Percentiles rank a stretch among this genome's conserved stretches.
These are phyloP conservation scores for Ptyas mucosa DNA, from an alignment of 2,113 vertebrate species.

Conservation along the genomic window DNA sequence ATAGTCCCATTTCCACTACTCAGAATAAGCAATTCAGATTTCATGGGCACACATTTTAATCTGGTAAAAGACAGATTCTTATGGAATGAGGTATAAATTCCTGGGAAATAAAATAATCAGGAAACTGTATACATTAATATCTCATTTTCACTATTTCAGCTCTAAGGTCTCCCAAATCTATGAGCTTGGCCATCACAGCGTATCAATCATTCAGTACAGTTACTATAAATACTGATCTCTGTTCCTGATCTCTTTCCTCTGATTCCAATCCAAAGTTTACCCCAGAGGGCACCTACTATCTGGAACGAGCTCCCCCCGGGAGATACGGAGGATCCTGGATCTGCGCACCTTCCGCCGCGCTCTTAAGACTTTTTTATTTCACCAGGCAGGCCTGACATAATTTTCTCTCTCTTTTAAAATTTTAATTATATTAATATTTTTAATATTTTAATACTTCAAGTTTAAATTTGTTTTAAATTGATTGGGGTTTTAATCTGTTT, in stretches of 20 bases:
- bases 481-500: too few species aligned
- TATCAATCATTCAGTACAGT: background rate
- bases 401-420: too few species aligned
- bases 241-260: background rate
- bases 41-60: background rate
- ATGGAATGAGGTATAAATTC: background rate
- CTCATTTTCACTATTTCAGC: background rate
- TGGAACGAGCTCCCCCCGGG: too few species aligned
- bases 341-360: too few species aligned
- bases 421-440: too few species aligned
- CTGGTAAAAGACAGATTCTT: background rate
- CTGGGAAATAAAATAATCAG: background rate
- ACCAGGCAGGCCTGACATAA: too few species aligned
- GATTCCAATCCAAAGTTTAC: background rate
- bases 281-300: too few species aligned
- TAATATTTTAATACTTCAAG: too few species aligned
- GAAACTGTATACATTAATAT: background rate
- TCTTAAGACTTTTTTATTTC: too few species aligned
- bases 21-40: background rate
- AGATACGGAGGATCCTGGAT: too few species aligned
- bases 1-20: background rate
- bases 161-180: background rate
- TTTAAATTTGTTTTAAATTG: too few species aligned
- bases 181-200: background rate
- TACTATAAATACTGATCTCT: background rate